A percentile compares a stretch with the other conserved stretches of the same genome.
phyloP scores from a whole-genome alignment of 1,140 invertebrate species.

The Palaemon carinicauda region DNA sequence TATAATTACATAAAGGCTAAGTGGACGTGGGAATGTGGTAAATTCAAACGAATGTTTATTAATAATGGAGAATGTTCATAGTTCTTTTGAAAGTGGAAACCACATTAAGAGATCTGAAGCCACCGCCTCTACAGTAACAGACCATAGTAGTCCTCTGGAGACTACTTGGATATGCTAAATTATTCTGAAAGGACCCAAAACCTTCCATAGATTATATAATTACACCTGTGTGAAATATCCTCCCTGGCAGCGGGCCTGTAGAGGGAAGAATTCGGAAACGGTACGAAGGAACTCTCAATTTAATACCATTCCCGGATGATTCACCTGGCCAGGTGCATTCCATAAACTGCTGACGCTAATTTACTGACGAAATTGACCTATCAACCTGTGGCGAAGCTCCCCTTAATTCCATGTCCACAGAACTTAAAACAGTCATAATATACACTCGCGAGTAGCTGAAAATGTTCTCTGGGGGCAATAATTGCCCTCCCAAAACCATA shows the following conservation, averaged over 20 bases:
- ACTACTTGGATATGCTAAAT: slow-evolving; percentile 32
- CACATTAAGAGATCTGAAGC: too few relatives aligned
- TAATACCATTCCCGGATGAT: too few relatives aligned
- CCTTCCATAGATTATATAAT: slow-evolving; percentile 11
- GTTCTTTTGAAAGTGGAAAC: not conserved
- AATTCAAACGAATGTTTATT: not conserved
- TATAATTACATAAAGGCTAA: not conserved
- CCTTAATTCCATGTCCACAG: slow-evolving; percentile 33
- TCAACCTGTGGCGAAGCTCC: not conserved
- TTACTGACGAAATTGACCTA: slow-evolving; percentile 24
- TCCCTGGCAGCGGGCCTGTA: too few relatives aligned
- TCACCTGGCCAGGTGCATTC: too few relatives aligned
- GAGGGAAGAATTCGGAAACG: not conserved
- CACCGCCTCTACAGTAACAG: too few relatives aligned
- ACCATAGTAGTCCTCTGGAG: too few relatives aligned
- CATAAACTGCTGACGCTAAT: too few relatives aligned
- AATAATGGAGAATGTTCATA: not conserved
- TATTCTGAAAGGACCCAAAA: slow-evolving; percentile 15
- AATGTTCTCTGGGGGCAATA: slow-evolving; percentile 13
- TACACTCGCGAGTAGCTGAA: slow-evolving; percentile 1
- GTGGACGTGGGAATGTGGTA: not conserved
- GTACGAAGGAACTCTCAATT: not conserved
- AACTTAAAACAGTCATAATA: slow-evolving; percentile 15
- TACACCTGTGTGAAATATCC: slow-evolving; percentile 17
- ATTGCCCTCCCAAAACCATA: slow-evolving; percentile 29